A percentile compares a stretch with the other conserved stretches of the same genome.
phyloP scores from a whole-genome alignment of 1,140 invertebrate genomes.

The Platorchestia sp. region DNA sequence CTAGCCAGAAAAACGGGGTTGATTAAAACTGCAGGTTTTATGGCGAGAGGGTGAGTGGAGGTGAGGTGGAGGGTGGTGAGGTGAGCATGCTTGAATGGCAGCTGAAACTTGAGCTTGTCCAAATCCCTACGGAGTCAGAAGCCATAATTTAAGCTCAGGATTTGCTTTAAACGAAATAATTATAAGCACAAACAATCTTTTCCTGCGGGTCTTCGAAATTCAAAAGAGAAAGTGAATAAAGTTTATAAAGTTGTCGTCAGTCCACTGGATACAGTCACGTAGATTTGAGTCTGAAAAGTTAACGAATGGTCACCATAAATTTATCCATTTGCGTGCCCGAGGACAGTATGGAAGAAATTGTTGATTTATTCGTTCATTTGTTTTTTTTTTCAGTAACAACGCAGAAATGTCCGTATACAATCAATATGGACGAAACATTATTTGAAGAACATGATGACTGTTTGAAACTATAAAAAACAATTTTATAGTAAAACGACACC shows the following conservation, averaged over 20 bases:
- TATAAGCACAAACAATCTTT: neutral
- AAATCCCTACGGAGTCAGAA: neutral
- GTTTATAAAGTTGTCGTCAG: neutral
- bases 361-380: neutral
- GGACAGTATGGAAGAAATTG: neutral
- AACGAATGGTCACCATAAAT: neutral
- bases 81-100: neutral
- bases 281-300: neutral
- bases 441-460: neutral
- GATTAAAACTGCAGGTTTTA: constrained; percentile 40
- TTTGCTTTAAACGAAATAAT: neutral
- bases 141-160: neutral
- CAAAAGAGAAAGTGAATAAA: neutral
- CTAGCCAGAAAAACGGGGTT: neutral
- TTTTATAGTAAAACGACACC: too few relatives aligned
- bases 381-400: neutral
- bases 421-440: neutral
- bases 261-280: neutral
- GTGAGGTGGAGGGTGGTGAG: neutral
- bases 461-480: neutral
- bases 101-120: neutral
- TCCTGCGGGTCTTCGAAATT: neutral
- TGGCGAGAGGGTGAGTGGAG: neutral
- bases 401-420: neutral
- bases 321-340: neutral